These are phyloP conservation scores for Plagodis dolabraria DNA, from an alignment of 2,888 invertebrate species.

Conservation along the genomic window DNA sequence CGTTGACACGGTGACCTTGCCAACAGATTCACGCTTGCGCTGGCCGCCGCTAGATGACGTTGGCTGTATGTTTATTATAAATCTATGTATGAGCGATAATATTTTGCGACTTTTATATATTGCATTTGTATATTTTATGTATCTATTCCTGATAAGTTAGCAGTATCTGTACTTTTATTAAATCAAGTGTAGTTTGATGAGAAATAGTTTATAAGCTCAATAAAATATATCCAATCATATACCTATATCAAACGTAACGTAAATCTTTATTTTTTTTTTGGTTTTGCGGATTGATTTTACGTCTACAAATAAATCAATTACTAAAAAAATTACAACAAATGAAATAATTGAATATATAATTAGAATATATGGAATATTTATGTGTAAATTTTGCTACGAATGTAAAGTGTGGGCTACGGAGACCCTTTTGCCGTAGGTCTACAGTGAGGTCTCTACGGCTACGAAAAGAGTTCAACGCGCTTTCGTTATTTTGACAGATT, in stretches of 20 bases:
- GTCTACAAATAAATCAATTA: too few relatives aligned
- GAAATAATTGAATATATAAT: too few relatives aligned
- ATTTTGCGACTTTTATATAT: not conserved
- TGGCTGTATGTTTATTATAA: constrained; percentile 36
- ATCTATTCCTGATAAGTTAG: not conserved
- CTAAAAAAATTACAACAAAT: too few relatives aligned
- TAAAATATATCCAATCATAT: too few relatives aligned
- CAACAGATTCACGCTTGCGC: constrained; percentile 53
- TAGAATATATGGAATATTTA: too few relatives aligned
- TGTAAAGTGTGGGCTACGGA: constrained; percentile 5
- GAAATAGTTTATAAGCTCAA: too few relatives aligned
- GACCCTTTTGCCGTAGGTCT: constrained; percentile 17
- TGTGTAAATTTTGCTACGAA: constrained; percentile 5
- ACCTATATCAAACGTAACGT: too few relatives aligned
- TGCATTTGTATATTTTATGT: not conserved
- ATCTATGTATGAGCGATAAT: not conserved
- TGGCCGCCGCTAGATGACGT: constrained; percentile 72
- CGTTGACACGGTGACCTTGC: constrained; percentile 83
- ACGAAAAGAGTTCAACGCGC: constrained; percentile 18
- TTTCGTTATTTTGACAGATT: not conserved
- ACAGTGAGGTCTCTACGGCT: constrained; percentile 15
- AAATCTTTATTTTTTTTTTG: too few relatives aligned
- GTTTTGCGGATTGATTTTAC: too few relatives aligned
- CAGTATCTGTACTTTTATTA: too few relatives aligned
- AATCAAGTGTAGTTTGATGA: too few relatives aligned